These are phyloP conservation scores for Melinopterus prodromus DNA, from an alignment of 2,888 invertebrate species.

Conservation along the genomic window DNA sequence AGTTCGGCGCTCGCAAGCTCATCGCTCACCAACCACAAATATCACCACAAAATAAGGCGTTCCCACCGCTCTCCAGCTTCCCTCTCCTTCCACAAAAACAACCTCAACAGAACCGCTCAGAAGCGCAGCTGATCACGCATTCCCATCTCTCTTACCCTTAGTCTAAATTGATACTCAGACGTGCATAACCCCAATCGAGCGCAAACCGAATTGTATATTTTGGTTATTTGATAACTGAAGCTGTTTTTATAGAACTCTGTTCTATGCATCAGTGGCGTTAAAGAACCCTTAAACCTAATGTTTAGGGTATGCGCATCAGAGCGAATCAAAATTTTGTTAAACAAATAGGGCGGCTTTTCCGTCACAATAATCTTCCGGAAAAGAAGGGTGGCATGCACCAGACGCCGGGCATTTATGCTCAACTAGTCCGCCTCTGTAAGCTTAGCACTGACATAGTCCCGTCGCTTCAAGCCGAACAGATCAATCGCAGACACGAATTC, in stretches of 20 bases:
- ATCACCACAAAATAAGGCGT: too few relatives aligned
- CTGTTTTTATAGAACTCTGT: conserved; percentile 17
- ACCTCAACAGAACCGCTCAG: too few relatives aligned
- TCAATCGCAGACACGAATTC: conserved; percentile 28
- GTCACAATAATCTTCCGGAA: conserved; percentile 23
- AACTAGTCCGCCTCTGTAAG: conserved; percentile 22
- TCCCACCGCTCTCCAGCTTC: too few relatives aligned
- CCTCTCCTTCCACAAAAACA: too few relatives aligned
- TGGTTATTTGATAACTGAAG: conserved; percentile 26
- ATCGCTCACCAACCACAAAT: too few relatives aligned
- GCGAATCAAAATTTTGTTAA: conserved; percentile 11
- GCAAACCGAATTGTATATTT: not conserved
- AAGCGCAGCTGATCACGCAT: too few relatives aligned
- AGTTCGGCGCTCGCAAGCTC: too few relatives aligned
- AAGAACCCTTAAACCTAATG: conserved; percentile 24
- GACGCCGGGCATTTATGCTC: conserved; percentile 20
- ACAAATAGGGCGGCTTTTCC: conserved; percentile 27
- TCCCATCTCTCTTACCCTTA: too few relatives aligned
- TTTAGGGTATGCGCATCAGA: conserved; percentile 27
- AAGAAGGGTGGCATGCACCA: conserved; percentile 16
- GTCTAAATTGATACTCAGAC: not conserved
- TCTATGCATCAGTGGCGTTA: conserved; percentile 26
- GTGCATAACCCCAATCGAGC: not conserved
- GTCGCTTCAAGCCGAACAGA: conserved; percentile 23
- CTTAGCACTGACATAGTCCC: conserved; percentile 24